Percentiles rank a stretch among this genome's conserved stretches.
phyloP scores from a whole-genome alignment of 2,888 invertebrate genomes.

The Epistrophe eligans region DNA sequence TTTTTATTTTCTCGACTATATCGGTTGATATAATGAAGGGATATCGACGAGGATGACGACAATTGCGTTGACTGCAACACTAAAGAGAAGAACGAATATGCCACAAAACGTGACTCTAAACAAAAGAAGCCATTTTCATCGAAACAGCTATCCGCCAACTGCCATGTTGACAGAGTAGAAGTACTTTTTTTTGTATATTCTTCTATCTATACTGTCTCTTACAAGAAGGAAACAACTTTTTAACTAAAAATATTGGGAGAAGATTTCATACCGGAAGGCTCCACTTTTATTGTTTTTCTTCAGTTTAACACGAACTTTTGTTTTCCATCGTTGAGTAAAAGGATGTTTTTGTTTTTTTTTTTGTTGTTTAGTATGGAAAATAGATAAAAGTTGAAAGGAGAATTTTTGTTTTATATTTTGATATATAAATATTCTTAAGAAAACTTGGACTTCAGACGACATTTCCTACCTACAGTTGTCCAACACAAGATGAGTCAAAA shows the following conservation, averaged over 20 bases:
- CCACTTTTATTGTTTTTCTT: constrained; percentile 65
- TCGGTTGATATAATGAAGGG: constrained; percentile 62
- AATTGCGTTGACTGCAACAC: constrained; percentile 73
- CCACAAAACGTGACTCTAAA: constrained; percentile 77
- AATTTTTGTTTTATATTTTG: not conserved
- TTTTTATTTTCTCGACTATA: constrained; percentile 29
- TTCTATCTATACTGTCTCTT: constrained; percentile 50
- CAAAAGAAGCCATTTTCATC: constrained; percentile 78
- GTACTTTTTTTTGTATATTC: constrained; percentile 35
- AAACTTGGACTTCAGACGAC: not conserved
- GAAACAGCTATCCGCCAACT: constrained; percentile 76
- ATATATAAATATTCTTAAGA: not conserved
- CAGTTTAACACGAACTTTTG: constrained; percentile 57
- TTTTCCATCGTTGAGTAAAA: constrained; percentile 15
- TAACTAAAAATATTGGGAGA: constrained; percentile 72
- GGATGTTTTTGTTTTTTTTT: constrained; percentile 6
- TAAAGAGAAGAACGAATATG: constrained; percentile 58
- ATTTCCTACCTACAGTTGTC: no score
- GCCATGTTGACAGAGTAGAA: constrained; percentile 76
- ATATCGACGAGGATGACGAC: constrained; percentile 69
- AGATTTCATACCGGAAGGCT: constrained; percentile 67
- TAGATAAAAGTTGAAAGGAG: not conserved
- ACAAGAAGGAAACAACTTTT: constrained; percentile 74
- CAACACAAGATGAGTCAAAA: no score
- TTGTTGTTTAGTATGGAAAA: not conserved